phyloP scores from a whole-genome alignment of 2,113 vertebrate species.

The Pseudorectes ferrugineus region DNA sequence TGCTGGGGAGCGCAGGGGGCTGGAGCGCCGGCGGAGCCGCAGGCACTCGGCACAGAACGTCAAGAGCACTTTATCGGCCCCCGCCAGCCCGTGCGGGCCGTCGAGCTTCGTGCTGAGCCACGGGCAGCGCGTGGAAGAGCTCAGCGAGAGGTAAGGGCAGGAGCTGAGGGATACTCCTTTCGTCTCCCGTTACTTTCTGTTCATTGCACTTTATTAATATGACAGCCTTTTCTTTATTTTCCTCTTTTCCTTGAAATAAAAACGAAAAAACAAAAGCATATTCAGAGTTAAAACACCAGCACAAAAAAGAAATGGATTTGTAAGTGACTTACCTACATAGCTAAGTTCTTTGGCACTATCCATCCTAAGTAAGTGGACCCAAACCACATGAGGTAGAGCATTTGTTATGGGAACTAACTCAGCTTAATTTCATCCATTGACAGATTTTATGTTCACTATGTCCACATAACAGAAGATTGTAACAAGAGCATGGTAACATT shows the following conservation, averaged over 20 bases:
- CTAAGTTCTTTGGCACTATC: background rate
- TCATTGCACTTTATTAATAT: background rate
- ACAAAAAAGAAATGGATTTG: background rate
- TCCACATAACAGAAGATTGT: background rate
- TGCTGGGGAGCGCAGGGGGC: constrained; percentile 67
- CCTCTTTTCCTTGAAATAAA: background rate
- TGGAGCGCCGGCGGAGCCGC: constrained; percentile 89
- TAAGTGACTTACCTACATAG: background rate
- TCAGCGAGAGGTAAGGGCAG: constrained; percentile 84
- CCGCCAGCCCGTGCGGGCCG: constrained; percentile 78
- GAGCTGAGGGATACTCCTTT: background rate
- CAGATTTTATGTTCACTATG: background rate
- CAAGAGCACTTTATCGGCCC: constrained; percentile 80
- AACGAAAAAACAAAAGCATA: background rate
- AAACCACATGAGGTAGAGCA: background rate
- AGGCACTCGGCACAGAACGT: constrained; percentile 86
- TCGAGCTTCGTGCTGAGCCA: constrained; percentile 69
- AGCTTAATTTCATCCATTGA: background rate
- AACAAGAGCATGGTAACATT: background rate
- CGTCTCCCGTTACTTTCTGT: background rate
- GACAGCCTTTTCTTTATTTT: background rate
- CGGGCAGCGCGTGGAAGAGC: constrained; percentile 73
- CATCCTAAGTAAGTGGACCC: background rate
- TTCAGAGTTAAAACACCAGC: background rate
- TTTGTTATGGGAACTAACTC: background rate